Evolutionary conservation across 2,888 invertebrate genomes (phyloP).

Genomic region (Iphiclides podalirius): DNA sequence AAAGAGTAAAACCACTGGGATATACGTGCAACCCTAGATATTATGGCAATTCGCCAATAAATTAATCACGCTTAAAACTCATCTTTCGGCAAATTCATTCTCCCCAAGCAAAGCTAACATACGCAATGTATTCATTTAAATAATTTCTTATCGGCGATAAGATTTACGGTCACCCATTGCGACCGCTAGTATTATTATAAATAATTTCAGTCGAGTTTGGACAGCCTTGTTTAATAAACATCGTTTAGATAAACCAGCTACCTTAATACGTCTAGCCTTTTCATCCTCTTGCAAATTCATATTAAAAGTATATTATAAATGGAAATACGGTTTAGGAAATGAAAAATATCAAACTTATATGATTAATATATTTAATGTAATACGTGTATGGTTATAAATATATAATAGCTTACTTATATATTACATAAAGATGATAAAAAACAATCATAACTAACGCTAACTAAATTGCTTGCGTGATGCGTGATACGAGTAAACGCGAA

Average conservation of each 20-base stretch:
- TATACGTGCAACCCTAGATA: constrained; percentile 2
- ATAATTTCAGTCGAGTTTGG: constrained; percentile 3
- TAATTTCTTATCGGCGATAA: too few species aligned
- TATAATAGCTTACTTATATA: background rate
- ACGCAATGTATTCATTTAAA: too few species aligned
- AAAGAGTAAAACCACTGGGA: constrained; percentile 11
- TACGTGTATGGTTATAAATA: background rate
- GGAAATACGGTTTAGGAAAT: background rate
- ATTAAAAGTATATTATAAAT: background rate
- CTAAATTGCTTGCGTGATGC: background rate
- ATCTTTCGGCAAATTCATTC: constrained; percentile 5
- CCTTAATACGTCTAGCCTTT: constrained; percentile 3
- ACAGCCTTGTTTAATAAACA: background rate
- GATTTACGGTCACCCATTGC: too few species aligned
- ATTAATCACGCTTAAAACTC: constrained; percentile 7
- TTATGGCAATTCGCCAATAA: constrained; percentile 9
- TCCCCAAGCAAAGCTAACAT: background rate
- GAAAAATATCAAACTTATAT: background rate
- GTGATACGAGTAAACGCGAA: too few species aligned
- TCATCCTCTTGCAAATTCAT: background rate
- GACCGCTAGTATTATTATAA: constrained; percentile 3
- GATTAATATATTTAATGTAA: background rate
- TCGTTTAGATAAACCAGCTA: constrained; percentile 6
- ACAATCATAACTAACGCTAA: background rate
- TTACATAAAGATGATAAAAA: background rate